A percentile compares a stretch with the other conserved stretches of the same genome.
Evolutionary conservation across 1,140 invertebrate species (phyloP).

Genomic region (Drosophila novamexicana): DNA sequence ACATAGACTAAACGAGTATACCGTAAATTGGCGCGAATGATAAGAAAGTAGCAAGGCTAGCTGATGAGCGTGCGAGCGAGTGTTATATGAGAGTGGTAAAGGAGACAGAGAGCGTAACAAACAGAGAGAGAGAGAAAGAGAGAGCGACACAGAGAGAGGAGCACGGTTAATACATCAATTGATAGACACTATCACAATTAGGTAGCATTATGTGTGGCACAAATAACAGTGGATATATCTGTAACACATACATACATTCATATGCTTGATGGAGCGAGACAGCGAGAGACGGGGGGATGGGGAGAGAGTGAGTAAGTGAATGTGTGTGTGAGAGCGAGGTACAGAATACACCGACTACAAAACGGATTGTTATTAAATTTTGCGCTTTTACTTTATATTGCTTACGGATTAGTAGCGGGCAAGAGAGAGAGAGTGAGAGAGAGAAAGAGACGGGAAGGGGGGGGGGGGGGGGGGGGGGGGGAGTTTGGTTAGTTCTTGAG

Average conservation of each 20-base stretch:
- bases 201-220: constrained; percentile 9
- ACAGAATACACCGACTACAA: constrained; percentile 33
- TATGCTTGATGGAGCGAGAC: constrained; percentile 10
- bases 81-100: constrained; percentile 4
- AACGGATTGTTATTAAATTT: constrained; percentile 11
- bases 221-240: constrained; percentile 17
- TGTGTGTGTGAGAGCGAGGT: background rate
- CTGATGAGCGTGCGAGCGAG: background rate
- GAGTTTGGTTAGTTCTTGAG: constrained; percentile 28
- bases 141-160: constrained; percentile 23
- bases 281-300: background rate
- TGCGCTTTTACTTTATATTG: background rate
- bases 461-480: background rate
- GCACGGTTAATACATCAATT: constrained; percentile 32
- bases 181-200: constrained; percentile 37
- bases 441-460: constrained; percentile 11
- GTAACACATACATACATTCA: constrained; percentile 8
- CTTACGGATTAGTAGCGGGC: constrained; percentile 48
- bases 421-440: constrained; percentile 12
- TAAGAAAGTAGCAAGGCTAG: background rate
- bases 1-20: background rate
- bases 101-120: constrained; percentile 1
- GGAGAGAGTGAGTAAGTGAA: background rate
- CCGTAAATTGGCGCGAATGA: background rate
- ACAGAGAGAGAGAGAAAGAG: constrained; percentile 29